A percentile compares a stretch with the other conserved stretches of the same genome.
Evolutionary conservation across 2,113 vertebrate genomes (phyloP).

Genomic region (Geococcyx californianus): DNA sequence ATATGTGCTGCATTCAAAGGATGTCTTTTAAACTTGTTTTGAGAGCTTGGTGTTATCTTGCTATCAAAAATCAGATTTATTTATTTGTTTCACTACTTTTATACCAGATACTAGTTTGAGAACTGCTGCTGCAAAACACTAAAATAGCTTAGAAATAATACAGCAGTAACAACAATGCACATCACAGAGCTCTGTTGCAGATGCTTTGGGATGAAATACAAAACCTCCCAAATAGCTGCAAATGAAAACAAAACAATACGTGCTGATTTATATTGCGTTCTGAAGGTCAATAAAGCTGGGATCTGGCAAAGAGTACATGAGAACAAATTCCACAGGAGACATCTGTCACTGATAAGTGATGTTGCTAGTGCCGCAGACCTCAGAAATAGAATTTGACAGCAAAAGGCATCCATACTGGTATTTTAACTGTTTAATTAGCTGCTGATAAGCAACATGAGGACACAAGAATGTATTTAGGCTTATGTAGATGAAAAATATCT

Average conservation of each 20-base stretch:
- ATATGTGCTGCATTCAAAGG: not conserved
- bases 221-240: not conserved
- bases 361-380: not conserved
- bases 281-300: not conserved
- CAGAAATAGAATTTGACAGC: not conserved
- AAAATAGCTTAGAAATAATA: not conserved
- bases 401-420: not conserved
- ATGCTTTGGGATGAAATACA: conserved; percentile 8
- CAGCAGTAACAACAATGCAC: not conserved
- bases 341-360: not conserved
- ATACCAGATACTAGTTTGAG: not conserved
- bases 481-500: not conserved
- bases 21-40: not conserved
- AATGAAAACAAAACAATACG: conserved; percentile 1
- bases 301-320: not conserved
- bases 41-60: not conserved
- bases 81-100: not conserved
- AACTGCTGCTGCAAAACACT: not conserved
- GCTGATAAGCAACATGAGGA: not conserved
- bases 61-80: not conserved
- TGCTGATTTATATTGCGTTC: conserved; percentile 15
- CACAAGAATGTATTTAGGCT: not conserved
- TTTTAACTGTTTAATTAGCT: not conserved
- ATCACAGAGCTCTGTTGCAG: not conserved
- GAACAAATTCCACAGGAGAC: not conserved